Evolutionary conservation across 2,888 invertebrate genomes (phyloP), one percentile per base, ranked within the genome.

Genomic region (Leptothorax acervorum): DNA sequence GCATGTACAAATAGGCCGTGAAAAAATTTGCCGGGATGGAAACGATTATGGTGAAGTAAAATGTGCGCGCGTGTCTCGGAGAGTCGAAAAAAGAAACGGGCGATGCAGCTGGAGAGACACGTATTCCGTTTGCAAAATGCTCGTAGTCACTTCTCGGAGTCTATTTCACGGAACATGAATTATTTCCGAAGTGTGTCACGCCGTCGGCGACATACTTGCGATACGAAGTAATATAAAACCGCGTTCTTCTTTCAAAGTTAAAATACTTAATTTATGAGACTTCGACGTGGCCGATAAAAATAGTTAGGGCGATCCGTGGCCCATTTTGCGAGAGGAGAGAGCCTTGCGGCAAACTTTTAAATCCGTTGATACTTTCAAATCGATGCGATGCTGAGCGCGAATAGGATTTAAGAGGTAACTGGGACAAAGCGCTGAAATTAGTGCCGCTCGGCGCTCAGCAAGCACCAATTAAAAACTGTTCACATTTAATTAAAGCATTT

Each of bases 401-500:
- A 87, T 73, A 35, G 83, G 79, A 87, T 91, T 90, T 86, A 82
- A 76, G 87, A 82, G 85, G 87, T 88, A 92, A 92, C 90, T 92
- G 81, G 90, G 89, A 87, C 91, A 89, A 91, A 90, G 89, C 86
- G 87, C 85, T 82, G 79, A 91, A 92, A 92, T 92, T 89, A 91
- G 92, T 89, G 87, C 85, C 84, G 88, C 89, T 89, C 89, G 85
- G 74, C 82, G 84, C 88, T 87, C 88, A 85, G 85, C 86, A 78
- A 90, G 85, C 87, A 76, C 89, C 91, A 91, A 93, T 93, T 91
- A 92, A 93, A 93, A 93, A 92, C 90, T 92, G 91, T 91, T 93
- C 91, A 89, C 90, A 92, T 91, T 92, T 92, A 92, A 93, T 93
- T 92, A 92, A 92, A 93, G 89, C 88, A 87, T 90, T 91, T 88